Evolutionary conservation across 2,888 invertebrate genomes (phyloP).

Genomic region (Drosophila mimica): DNA sequence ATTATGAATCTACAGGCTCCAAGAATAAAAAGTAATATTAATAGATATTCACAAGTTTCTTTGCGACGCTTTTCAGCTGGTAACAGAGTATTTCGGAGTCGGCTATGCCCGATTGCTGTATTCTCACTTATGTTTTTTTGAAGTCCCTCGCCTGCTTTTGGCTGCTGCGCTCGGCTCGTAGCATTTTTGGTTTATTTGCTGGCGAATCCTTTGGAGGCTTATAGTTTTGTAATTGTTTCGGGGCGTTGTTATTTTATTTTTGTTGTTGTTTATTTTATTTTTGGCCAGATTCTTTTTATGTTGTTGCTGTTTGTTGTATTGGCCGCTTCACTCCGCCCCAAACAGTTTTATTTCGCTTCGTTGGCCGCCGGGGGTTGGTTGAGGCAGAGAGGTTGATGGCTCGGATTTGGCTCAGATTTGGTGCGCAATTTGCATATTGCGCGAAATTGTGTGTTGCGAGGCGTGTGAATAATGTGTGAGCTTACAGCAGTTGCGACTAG

Average conservation of each 20-base stretch:
- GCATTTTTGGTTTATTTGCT: conserved; percentile 68
- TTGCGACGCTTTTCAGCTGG: neutral
- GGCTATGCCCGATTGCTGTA: neutral
- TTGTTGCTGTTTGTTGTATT: neutral
- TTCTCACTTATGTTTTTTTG: neutral
- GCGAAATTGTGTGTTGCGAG: conserved; percentile 74
- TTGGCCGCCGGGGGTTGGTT: neutral
- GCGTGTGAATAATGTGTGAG: conserved; percentile 81
- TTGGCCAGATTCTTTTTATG: conserved; percentile 62
- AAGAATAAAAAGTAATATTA: neutral
- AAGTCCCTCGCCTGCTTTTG: conserved; percentile 6
- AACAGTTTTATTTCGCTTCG: conserved; percentile 55
- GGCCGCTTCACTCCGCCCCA: conserved; percentile 18
- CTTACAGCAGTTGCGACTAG: conserved; percentile 51
- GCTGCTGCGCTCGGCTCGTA: conserved; percentile 12
- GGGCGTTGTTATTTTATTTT: conserved; percentile 54
- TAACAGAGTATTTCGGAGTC: neutral
- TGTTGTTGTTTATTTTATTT: conserved; percentile 52
- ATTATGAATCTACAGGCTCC: neutral
- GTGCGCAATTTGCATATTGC: conserved; percentile 71
- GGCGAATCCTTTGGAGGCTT: conserved; percentile 75
- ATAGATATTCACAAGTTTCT: neutral
- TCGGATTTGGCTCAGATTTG: conserved; percentile 42
- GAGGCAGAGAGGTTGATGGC: neutral
- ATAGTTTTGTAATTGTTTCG: conserved; percentile 80